Base-by-base conservation (phyloP, 30 jellyfish, hydroid and myxozoan genomes). In the Chironex yamaguchii region DNA sequence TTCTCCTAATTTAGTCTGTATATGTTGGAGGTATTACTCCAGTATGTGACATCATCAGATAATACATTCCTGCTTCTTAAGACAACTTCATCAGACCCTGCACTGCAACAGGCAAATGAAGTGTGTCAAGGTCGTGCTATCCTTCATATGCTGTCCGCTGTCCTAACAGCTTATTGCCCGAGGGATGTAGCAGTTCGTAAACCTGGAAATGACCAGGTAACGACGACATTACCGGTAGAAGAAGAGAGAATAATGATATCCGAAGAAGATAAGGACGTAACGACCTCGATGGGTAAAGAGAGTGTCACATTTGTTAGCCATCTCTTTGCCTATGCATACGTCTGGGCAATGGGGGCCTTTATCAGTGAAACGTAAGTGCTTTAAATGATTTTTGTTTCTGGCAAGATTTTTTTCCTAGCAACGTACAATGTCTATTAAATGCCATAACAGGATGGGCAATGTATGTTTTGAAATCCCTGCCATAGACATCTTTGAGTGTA, bases 331-430 rank as follows among this genome's bases (percentile, higher is more conserved):
- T 84, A 32, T 32, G 86, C 96, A 1, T 76, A 80, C 49, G 92
- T 79, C 17, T 77, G 92, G 89, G 97, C 96, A 25, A 68, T 90
- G 22, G 74, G 82, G 2, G 96, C 96, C 22, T 52, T 72, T 26
- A 29, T 90, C 4, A 70, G 42, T 42, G 87, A 84, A n/a, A 68
- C 91, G 97, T 90, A 54, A 13, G 89, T 58, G 58, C 58, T 6
- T 6, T 42, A 42, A 9, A n/a, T n/a, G n/a, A n/a, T n/a, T n/a
- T n/a, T n/a, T n/a, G n/a, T n/a, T n/a, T n/a, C n/a, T n/a, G n/a
- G n/a, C n/a, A n/a, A n/a, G n/a, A n/a, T n/a, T n/a, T n/a, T n/a
- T n/a, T n/a, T n/a, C n/a, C n/a, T n/a, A n/a, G n/a, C n/a, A n/a
- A n/a, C n/a, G n/a, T n/a, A n/a, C n/a, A n/a, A n/a, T n/a, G n/a